Evolutionary conservation across 2,113 vertebrate species (phyloP).

Genomic region (Seriola quinqueradiata): DNA sequence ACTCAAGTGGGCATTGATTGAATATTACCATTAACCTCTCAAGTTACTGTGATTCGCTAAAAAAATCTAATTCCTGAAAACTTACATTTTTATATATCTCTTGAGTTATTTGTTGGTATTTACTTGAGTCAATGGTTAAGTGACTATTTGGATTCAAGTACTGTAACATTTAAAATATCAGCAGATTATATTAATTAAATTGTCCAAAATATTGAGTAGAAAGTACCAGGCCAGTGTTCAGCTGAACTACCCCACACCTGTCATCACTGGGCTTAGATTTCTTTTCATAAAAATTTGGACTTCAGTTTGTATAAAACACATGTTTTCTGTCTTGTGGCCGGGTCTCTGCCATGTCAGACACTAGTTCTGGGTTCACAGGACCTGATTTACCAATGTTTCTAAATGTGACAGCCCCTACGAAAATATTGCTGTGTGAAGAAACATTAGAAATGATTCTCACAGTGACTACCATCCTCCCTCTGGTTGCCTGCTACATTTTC

Average conservation of each 20-base stretch:
- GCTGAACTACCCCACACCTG: background rate
- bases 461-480: slow-evolving; percentile 61
- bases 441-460: slow-evolving; percentile 76
- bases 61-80: background rate
- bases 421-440: slow-evolving; percentile 76
- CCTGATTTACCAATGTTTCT: slow-evolving; percentile 65
- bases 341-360: slow-evolving; percentile 51
- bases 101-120: background rate
- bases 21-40: background rate
- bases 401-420: slow-evolving; percentile 69
- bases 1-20: background rate
- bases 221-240: background rate
- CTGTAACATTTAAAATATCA: background rate
- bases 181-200: background rate
- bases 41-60: background rate
- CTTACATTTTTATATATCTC: no score
- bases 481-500: slow-evolving; percentile 55
- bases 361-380: slow-evolving; percentile 64
- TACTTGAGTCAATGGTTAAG: background rate
- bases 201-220: slow-evolving; percentile 3
- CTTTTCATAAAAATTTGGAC: slow-evolving; percentile 22
- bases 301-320: slow-evolving; percentile 31
- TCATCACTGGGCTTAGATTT: slow-evolving; percentile 14
- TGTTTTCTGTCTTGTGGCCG: slow-evolving; percentile 40
- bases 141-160: background rate